These are phyloP conservation scores for Amphiprion clarkii DNA, from an alignment of 2,797 vertebrate species.

Conservation along the genomic window DNA sequence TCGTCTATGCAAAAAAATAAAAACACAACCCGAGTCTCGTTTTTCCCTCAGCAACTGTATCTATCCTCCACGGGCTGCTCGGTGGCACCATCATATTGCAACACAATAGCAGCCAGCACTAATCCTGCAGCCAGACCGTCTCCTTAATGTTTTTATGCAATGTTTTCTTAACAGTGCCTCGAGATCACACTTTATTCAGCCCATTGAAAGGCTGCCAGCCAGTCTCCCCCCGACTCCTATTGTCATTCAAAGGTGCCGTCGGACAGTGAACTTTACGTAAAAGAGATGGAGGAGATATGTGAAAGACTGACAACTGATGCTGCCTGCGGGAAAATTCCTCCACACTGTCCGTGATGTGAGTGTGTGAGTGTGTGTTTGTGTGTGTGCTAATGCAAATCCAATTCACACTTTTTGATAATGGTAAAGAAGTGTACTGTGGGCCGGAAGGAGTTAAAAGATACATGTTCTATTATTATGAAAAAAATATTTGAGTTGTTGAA, in stretches of 20 bases:
- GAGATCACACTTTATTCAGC: conserved; percentile 69
- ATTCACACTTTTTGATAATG: conserved; percentile 8
- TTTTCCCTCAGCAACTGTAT: not conserved
- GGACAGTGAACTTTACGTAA: conserved; percentile 71
- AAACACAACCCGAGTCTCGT: not conserved
- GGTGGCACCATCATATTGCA: conserved; percentile 7
- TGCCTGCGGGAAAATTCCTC: conserved; percentile 75
- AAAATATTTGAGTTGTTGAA: not conserved
- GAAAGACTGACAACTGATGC: conserved; percentile 65
- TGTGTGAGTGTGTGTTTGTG: conserved; percentile 27
- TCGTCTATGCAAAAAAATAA: not conserved
- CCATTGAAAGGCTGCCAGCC: conserved; percentile 54
- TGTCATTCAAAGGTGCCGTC: conserved; percentile 77
- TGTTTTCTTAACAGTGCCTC: conserved; percentile 74
- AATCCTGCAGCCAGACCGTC: conserved; percentile 71
- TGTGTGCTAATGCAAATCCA: conserved; percentile 40
- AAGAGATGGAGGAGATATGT: conserved; percentile 76
- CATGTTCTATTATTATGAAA: not conserved
- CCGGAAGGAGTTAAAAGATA: too few relatives aligned
- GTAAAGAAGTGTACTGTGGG: not conserved
- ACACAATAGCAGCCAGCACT: conserved; percentile 40
- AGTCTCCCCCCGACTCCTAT: conserved; percentile 53
- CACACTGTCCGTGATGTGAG: conserved; percentile 25
- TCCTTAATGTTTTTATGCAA: conserved; percentile 74
- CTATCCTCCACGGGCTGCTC: not conserved